Evolutionary conservation across 2,113 vertebrate genomes (phyloP), one percentile per base, ranked within the genome.

Genomic region (Pterophyllum scalare): DNA sequence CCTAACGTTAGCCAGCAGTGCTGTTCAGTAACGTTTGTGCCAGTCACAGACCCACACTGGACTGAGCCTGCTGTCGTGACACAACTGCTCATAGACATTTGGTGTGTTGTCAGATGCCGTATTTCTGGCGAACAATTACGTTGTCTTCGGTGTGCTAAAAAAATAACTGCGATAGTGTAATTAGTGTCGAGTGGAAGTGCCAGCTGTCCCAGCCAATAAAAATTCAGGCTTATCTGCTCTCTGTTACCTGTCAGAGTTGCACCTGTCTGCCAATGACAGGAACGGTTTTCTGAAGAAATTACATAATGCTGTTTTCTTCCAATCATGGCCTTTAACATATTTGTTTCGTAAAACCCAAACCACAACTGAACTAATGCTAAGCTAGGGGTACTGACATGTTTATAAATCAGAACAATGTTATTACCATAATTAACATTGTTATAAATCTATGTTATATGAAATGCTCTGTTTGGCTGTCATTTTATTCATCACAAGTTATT

Each of bases 1-100:
- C 91, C 93, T 94, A 95, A 91, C 77, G 85, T 81, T 81, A 91
- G 93, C 93, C 81, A n/a, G 84, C 82, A 54, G 46, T 90, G 90
- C 81, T 92, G 57, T 83, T 59, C 7, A 75, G 58, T 84, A 76
- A 82, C 78, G 79, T 58, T 59, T 88, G 89, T 92, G 72, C 82
- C 87, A 88, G 87, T 79, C 82, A 87, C 87, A 86, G 81, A 79
- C 13, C 15, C 43, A 74, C 77, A 65, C 80, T 79, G 59, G 22
- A 72, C 22, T 43, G 9, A 84, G 31, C 22, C 43, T 56, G 22
- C 78, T 81, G 62, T 35, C 52, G 61, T 35, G 26, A 62, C 85
- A 82, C 17, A 74, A 24, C 43, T 33, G 10, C 10, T 6, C 1
- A 38, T 12, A 20, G 6, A 75, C 35, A 17, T 0, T 3, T 1